Evolutionary conservation across 1,140 invertebrate genomes (phyloP).

Genomic region (Drosophila sproati): DNA sequence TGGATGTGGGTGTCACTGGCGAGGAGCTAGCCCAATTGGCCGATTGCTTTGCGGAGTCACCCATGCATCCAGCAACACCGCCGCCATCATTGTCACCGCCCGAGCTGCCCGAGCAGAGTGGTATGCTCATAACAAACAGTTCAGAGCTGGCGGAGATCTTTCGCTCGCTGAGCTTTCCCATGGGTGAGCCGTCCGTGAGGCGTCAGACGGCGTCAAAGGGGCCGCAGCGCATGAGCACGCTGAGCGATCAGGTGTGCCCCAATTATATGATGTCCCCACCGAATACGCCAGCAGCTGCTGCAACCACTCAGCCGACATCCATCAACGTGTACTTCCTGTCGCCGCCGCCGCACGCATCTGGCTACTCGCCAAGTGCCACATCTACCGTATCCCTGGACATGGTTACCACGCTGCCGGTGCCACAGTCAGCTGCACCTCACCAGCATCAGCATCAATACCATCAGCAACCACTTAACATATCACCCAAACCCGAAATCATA

Average conservation of each 20-base stretch:
- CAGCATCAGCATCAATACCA: conserved; percentile 34
- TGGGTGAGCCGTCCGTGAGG: conserved; percentile 54
- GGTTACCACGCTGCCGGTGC: conserved; percentile 70
- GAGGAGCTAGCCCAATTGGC: conserved; percentile 75
- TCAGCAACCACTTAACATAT: conserved; percentile 55
- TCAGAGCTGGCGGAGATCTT: conserved; percentile 79
- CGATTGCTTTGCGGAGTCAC: conserved; percentile 74
- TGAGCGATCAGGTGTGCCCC: conserved; percentile 79
- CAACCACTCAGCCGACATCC: conserved; percentile 54
- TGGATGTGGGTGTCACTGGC: conserved; percentile 28
- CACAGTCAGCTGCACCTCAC: conserved; percentile 23
- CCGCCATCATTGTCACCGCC: conserved; percentile 77
- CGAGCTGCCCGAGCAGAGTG: conserved; percentile 67
- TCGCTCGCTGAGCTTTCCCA: conserved; percentile 78
- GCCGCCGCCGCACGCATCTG: conserved; percentile 71
- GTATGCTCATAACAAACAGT: conserved; percentile 71
- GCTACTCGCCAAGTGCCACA: conserved; percentile 72
- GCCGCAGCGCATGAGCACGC: conserved; percentile 75
- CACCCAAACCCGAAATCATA: conserved; percentile 83
- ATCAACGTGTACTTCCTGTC: conserved; percentile 84
- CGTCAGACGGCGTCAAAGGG: conserved; percentile 32
- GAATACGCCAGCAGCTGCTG: conserved; percentile 67
- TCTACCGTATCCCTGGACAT: conserved; percentile 81
- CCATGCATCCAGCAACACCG: conserved; percentile 72
- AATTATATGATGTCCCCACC: conserved; percentile 83